These are phyloP conservation scores for Elgaria multicarinata DNA, from an alignment of 2,113 vertebrate species.

Conservation along the genomic window DNA sequence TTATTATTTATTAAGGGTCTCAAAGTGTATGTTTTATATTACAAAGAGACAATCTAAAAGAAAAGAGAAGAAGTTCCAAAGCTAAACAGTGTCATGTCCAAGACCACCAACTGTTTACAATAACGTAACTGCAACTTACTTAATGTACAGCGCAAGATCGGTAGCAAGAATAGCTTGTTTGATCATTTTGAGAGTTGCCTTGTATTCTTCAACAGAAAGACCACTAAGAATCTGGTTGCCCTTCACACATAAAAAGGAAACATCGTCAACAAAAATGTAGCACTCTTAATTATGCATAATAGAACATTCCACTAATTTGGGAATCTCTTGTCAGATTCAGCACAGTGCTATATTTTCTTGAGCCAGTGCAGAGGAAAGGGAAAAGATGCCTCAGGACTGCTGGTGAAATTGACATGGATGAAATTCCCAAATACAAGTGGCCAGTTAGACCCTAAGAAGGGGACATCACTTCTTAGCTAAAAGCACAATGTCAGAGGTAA, in stretches of 20 bases:
- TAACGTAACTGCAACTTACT: conserved; percentile 82
- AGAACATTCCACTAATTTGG: conserved; percentile 16
- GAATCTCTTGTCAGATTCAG: not conserved
- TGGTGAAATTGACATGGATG: not conserved
- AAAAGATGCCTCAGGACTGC: not conserved
- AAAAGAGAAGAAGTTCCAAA: conserved; percentile 7
- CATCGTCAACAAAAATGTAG: not conserved
- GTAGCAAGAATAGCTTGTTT: conserved; percentile 97
- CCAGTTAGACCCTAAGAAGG: not conserved
- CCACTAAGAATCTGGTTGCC: conserved; percentile 95
- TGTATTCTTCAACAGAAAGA: conserved; percentile 96
- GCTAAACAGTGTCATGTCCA: not conserved
- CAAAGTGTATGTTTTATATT: not conserved
- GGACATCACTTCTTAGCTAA: not conserved
- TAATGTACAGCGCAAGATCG: conserved; percentile 94
- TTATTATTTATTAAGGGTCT: not conserved
- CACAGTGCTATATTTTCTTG: not conserved
- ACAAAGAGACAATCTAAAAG: conserved; percentile 15
- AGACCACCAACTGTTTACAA: not conserved
- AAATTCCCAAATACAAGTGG: not conserved
- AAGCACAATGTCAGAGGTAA: no score
- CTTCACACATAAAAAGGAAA: conserved; percentile 67
- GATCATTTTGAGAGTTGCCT: conserved; percentile 92
- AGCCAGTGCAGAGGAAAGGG: not conserved
- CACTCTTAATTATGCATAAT: conserved; percentile 12